A percentile compares a stretch with the other conserved stretches of the same genome.
These are phyloP conservation scores for Cygnus buccinator DNA, from an alignment of 2,113 vertebrate genomes.

Conservation along the genomic window DNA sequence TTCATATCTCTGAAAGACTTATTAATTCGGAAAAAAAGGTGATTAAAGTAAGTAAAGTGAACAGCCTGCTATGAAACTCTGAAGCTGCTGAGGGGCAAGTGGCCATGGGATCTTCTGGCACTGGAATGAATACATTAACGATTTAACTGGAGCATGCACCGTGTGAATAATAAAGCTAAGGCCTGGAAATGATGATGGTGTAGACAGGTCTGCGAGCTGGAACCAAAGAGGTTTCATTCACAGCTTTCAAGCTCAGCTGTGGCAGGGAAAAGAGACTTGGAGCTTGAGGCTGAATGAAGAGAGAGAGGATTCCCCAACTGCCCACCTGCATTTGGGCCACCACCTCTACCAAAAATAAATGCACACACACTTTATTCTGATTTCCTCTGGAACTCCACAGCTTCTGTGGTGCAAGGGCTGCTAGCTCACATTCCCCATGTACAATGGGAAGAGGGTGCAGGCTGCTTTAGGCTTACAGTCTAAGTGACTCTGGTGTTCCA, in stretches of 20 bases:
- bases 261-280: not conserved
- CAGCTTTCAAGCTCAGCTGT: not conserved
- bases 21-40: not conserved
- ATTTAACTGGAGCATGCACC: not conserved
- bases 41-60: not conserved
- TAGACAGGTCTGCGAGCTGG: not conserved
- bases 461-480: not conserved
- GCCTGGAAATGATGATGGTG: not conserved
- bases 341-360: not conserved
- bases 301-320: not conserved
- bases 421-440: not conserved
- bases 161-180: not conserved
- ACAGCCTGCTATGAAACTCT: not conserved
- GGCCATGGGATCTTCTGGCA: not conserved
- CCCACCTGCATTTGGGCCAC: not conserved
- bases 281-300: not conserved
- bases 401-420: not conserved
- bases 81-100: not conserved
- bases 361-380: not conserved
- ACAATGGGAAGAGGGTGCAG: not conserved
- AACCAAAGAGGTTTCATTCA: not conserved
- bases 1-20: not conserved
- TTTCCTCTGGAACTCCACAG: not conserved
- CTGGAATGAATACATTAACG: not conserved
- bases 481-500: not conserved